phyloP scores from a whole-genome alignment of 2,888 invertebrate species.

The Agelastica alni region DNA sequence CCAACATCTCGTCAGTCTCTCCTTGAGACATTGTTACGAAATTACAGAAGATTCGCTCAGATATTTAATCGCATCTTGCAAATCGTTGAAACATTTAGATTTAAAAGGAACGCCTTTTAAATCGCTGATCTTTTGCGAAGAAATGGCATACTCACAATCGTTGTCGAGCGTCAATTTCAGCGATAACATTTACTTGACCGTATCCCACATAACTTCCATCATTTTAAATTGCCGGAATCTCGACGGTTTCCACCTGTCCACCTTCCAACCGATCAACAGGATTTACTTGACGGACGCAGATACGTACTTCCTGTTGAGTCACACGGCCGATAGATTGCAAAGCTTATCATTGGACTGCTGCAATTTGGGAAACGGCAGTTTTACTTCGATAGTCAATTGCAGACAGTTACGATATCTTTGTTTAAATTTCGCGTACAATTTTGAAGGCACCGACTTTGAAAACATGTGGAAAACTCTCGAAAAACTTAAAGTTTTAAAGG shows the following conservation, averaged over 20 bases:
- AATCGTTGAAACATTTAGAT: constrained; percentile 23
- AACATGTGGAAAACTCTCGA: constrained; percentile 27
- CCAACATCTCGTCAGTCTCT: constrained; percentile 16
- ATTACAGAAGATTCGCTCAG: constrained; percentile 29
- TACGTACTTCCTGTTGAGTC: constrained; percentile 25
- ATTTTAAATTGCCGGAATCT: constrained; percentile 27
- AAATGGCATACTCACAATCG: constrained; percentile 17
- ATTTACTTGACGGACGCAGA: constrained; percentile 22
- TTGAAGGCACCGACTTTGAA: constrained; percentile 28
- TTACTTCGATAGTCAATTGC: constrained; percentile 25
- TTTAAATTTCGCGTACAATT: constrained; percentile 32
- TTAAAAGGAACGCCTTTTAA: constrained; percentile 31
- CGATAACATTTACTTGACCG: constrained; percentile 22
- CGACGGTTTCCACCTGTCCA: constrained; percentile 28
- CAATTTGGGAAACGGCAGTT: constrained; percentile 24
- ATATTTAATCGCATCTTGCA: constrained; percentile 26
- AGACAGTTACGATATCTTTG: constrained; percentile 28
- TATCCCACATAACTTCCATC: constrained; percentile 23
- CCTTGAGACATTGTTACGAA: constrained; percentile 27
- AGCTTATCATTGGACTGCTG: constrained; percentile 31
- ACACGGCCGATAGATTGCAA: constrained; percentile 21
- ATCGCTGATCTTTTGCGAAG: constrained; percentile 28
- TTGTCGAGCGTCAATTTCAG: constrained; percentile 26
- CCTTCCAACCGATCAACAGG: constrained; percentile 27
- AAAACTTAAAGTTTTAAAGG: constrained; percentile 22